phyloP scores from a whole-genome alignment of 92 coral and sea anemone species.

The Metridium senile region DNA sequence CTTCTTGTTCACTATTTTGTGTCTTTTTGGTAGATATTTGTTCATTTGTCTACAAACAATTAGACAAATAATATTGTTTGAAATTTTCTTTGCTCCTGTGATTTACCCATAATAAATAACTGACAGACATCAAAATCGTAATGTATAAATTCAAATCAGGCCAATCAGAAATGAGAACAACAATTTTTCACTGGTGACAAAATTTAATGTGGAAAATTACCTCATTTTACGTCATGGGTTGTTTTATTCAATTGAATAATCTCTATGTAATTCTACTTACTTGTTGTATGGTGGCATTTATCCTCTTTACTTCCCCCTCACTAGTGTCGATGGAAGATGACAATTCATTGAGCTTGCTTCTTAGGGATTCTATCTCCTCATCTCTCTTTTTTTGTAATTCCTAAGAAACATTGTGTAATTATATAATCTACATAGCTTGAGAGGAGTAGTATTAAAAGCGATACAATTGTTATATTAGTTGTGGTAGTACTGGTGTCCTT shows the following conservation, averaged over 20 bases:
- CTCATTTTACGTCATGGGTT: neutral
- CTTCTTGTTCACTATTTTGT: constrained; percentile 85
- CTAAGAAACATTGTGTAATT: constrained; percentile 39
- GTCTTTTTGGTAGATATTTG: constrained; percentile 61
- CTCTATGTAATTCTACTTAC: constrained; percentile 34
- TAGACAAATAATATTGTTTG: neutral
- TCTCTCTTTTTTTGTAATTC: constrained; percentile 92
- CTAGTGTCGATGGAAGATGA: constrained; percentile 61
- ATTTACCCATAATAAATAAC: too few relatives aligned
- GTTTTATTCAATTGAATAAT: too few relatives aligned
- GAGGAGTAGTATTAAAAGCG: too few relatives aligned
- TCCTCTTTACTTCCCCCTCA: constrained; percentile 75
- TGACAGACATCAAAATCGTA: too few relatives aligned
- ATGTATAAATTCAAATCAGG: too few relatives aligned
- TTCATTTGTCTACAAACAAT: constrained; percentile 68
- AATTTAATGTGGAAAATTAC: neutral
- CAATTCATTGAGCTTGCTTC: constrained; percentile 76
- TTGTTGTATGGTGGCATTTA: constrained; percentile 87
- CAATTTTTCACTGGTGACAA: too few relatives aligned
- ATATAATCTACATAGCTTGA: too few relatives aligned
- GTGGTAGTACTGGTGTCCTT: too few relatives aligned
- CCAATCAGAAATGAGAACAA: too few relatives aligned
- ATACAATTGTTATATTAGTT: too few relatives aligned
- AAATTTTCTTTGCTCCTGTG: neutral
- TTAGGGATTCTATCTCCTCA: constrained; percentile 84